Base-by-base conservation (phyloP, 2,113 vertebrate species). In the Proterorhinus semilunaris region DNA sequence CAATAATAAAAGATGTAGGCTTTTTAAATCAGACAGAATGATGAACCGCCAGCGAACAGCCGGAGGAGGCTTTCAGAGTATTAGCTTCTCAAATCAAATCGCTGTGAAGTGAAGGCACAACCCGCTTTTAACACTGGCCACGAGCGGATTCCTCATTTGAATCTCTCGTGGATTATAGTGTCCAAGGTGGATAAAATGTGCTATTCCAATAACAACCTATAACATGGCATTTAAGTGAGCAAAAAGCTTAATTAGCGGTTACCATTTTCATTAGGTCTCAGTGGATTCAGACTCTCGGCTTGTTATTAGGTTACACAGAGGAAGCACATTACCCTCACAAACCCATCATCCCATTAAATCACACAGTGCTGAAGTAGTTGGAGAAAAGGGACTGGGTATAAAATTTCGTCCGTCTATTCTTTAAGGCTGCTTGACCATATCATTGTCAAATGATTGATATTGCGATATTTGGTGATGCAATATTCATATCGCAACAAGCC, bases 51-150 rank as follows among this genome's bases (percentile, higher is more conserved):
- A 76, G 76, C 69, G 81, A 83, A 86, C 68, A 74, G 81, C 62
- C 53, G 68, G 69, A 70, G 58, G 55, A 83, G 68, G 90, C 90
- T 91, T 89, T 91, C 84, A 89, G 74, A 76, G 78, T 85, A 89
- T 91, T 89, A 90, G 81, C 75, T 78, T 80, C 83, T 88, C 83
- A 91, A 88, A 88, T 89, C 86, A 86, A 89, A 87, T 88, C 74
- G 87, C 69, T 63, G 62, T 62, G 72, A 77, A 78, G 75, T 63
- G 74, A 90, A 76, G 77, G 74, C 74, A 71, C 71, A 76, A 65
- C 45, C 73, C 74, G 78, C 76, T 69, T 80, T 87, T 83, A 84
- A 82, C 74, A 79, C n/a, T 51, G 63, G 73, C 77, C 82, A 79
- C 66, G 68, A 77, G 83, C 72, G 76, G 82, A 81, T 72, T 68